phyloP scores from a whole-genome alignment of 2,888 invertebrate species.

The Drosophila meridiana region DNA sequence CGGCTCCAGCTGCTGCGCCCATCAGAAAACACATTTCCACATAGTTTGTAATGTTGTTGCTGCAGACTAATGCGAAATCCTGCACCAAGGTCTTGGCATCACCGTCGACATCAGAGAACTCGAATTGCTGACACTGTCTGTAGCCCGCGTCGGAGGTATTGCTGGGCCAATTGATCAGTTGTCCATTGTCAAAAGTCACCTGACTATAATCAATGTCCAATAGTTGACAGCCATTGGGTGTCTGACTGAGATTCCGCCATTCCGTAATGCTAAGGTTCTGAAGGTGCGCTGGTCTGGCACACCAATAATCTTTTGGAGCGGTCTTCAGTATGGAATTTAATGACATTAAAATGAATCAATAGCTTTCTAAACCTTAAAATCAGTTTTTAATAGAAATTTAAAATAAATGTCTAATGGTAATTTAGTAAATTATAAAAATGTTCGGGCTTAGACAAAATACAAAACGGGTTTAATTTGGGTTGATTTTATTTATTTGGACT shows the following conservation, averaged over 20 bases:
- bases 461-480: neutral
- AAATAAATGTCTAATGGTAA: neutral
- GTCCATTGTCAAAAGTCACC: slow-evolving; percentile 52
- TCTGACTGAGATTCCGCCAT: slow-evolving; percentile 87
- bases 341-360: neutral
- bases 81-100: slow-evolving; percentile 86
- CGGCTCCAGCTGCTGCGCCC: slow-evolving; percentile 88
- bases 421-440: neutral
- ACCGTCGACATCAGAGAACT: slow-evolving; percentile 78
- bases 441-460: neutral
- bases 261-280: slow-evolving; percentile 81
- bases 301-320: slow-evolving; percentile 86
- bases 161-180: slow-evolving; percentile 64
- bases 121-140: slow-evolving; percentile 84
- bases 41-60: slow-evolving; percentile 86
- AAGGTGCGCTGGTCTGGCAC: slow-evolving; percentile 86
- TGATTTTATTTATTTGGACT: neutral
- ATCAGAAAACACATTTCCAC: slow-evolving; percentile 89
- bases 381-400: neutral
- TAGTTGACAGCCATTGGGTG: slow-evolving; percentile 85
- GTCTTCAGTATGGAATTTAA: slow-evolving; percentile 80
- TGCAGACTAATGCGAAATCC: slow-evolving; percentile 88
- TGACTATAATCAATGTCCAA: slow-evolving; percentile 70
- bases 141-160: slow-evolving; percentile 46
- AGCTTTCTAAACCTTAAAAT: neutral